Conservation (phyloP, 2,888 invertebrate genomes). For the Steromphala cineraria region DNA sequence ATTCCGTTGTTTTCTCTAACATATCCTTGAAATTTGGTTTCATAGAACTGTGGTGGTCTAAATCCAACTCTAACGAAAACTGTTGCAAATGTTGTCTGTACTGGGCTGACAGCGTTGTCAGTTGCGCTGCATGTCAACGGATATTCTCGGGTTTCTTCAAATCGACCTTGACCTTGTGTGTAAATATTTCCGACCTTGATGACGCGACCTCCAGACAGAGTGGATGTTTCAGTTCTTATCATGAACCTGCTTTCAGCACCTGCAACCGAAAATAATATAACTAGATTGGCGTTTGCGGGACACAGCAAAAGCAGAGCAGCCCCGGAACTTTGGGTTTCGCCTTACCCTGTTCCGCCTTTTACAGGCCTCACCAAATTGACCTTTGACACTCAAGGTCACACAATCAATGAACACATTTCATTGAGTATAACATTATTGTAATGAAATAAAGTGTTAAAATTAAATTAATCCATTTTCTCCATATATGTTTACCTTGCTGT, state of each 20-base stretch:
- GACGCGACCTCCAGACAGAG: slow-evolving; percentile 58
- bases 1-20: slow-evolving; percentile 98
- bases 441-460: too few species aligned
- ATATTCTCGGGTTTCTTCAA: slow-evolving; percentile 89
- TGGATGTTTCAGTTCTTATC: slow-evolving; percentile 84
- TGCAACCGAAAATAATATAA: too few species aligned
- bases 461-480: too few species aligned
- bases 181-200: slow-evolving; percentile 53
- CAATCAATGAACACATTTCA: too few species aligned
- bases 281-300: too few species aligned
- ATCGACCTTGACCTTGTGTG: slow-evolving; percentile 57
- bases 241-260: slow-evolving; percentile 86
- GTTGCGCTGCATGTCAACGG: slow-evolving; percentile 95
- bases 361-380: not conserved
- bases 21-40: slow-evolving; percentile 94
- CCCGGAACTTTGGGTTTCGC: too few species aligned
- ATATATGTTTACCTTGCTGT: too few species aligned
- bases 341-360: too few species aligned
- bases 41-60: slow-evolving; percentile 97
- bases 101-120: slow-evolving; percentile 39
- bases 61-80: slow-evolving; percentile 93
- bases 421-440: too few species aligned
- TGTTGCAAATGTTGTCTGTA: slow-evolving; percentile 60
- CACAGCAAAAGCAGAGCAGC: too few species aligned
- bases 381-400: too few species aligned